Percentiles rank a stretch among this genome's conserved stretches.
Evolutionary conservation across 2,797 vertebrate genomes (phyloP).

Genomic region (Alectoris magna): DNA sequence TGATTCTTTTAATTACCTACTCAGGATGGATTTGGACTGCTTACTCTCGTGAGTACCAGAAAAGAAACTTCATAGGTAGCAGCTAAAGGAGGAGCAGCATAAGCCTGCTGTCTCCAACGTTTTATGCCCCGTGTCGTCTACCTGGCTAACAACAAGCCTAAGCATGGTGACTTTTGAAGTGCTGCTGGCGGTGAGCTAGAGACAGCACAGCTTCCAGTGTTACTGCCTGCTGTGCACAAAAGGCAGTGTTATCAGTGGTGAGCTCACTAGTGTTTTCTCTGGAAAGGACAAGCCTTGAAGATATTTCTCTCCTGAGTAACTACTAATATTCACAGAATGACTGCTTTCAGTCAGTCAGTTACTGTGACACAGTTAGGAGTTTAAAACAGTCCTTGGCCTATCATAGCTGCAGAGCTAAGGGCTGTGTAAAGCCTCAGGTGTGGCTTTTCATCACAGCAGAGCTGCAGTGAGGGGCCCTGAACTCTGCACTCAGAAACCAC

Average conservation of each 20-base stretch:
- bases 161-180: not conserved
- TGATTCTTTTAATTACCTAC: slow-evolving; percentile 21
- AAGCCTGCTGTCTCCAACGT: not conserved
- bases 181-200: not conserved
- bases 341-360: not conserved
- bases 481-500: not conserved
- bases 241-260: not conserved
- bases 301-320: not conserved
- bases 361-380: not conserved
- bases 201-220: not conserved
- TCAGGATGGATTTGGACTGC: not conserved
- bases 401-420: not conserved
- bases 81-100: not conserved
- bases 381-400: not conserved
- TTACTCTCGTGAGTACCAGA: not conserved
- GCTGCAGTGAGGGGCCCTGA: not conserved
- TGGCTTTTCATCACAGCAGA: rapidly evolving
- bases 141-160: slow-evolving; percentile 35
- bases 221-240: not conserved
- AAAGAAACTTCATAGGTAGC: slow-evolving; percentile 1
- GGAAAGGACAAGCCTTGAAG: not conserved
- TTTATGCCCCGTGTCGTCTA: not conserved
- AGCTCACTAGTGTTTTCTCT: not conserved
- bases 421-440: not conserved
- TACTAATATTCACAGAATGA: not conserved